A percentile compares a stretch with the other conserved stretches of the same genome.
phyloP scores from a whole-genome alignment of 2,888 invertebrate species.

The Neoitamus cyanurus region DNA sequence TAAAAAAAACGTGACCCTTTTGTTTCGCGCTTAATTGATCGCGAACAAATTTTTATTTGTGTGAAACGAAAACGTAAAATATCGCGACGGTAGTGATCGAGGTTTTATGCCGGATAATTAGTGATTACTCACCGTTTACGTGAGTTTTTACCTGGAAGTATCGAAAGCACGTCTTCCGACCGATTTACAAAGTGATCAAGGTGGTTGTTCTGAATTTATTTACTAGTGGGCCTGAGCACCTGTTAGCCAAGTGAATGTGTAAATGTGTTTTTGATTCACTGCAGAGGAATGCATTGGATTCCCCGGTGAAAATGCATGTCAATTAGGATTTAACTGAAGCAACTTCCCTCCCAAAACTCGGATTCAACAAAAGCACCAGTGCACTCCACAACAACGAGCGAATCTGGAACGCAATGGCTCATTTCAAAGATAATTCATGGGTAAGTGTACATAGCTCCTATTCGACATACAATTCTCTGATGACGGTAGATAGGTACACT shows the following conservation, averaged over 20 bases:
- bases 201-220: background rate
- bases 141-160: conserved; percentile 14
- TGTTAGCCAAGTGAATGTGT: background rate
- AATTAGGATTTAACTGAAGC: background rate
- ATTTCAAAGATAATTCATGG: conserved; percentile 65
- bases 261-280: background rate
- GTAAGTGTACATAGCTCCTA: conserved; percentile 57
- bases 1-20: background rate
- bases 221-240: background rate
- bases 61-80: background rate
- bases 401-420: conserved; percentile 60
- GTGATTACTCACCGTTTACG: conserved; percentile 14
- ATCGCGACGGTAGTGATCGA: background rate
- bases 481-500: background rate
- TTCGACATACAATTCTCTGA: background rate
- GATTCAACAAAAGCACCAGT: background rate
- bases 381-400: background rate
- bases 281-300: background rate
- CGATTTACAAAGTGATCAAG: background rate
- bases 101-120: background rate
- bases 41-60: background rate
- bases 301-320: background rate
- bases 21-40: conserved; percentile 5
- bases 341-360: background rate
- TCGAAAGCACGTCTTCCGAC: background rate